phyloP scores from a whole-genome alignment of 30 jellyfish, hydroid and myxozoan genomes.

The Turritopsis rubra region DNA sequence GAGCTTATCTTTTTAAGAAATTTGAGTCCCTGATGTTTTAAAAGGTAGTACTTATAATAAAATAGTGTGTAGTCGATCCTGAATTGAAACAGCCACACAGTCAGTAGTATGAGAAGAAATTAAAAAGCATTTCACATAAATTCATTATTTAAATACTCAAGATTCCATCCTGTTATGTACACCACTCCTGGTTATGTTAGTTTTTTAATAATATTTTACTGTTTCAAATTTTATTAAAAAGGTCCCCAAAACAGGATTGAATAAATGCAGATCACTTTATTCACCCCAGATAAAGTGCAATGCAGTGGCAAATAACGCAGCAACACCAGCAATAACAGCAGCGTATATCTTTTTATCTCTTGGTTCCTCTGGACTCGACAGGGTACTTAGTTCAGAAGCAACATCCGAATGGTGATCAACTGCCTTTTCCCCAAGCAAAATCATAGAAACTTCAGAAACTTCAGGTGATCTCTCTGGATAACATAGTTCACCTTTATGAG shows the following conservation, averaged over 20 bases:
- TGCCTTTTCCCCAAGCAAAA: constrained; percentile 31
- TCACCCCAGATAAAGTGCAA: constrained; percentile 12
- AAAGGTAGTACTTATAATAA: too few species aligned
- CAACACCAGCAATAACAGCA: constrained; percentile 20
- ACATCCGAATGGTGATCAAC: constrained; percentile 38
- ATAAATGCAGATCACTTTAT: not conserved
- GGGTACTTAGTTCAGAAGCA: constrained; percentile 29
- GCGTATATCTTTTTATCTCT: not conserved
- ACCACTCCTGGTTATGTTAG: not conserved
- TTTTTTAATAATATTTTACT: too few species aligned
- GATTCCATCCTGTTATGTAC: too few species aligned
- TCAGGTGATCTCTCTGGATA: constrained; percentile 70
- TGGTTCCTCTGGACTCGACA: constrained; percentile 1
- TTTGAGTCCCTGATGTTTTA: too few species aligned
- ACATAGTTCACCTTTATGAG: constrained; percentile 30
- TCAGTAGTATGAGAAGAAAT: too few species aligned
- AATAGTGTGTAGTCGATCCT: too few species aligned
- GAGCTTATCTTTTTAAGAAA: too few species aligned
- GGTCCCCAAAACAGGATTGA: not conserved
- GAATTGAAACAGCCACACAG: too few species aligned
- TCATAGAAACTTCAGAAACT: constrained; percentile 36
- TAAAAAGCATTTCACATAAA: too few species aligned
- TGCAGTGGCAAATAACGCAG: constrained; percentile 20
- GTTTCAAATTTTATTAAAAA: too few species aligned
- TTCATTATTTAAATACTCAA: too few species aligned